A percentile compares a stretch with the other conserved stretches of the same genome.
Conservation (phyloP, 2,113 vertebrate species). For the Rhinichthys klamathensis region DNA sequence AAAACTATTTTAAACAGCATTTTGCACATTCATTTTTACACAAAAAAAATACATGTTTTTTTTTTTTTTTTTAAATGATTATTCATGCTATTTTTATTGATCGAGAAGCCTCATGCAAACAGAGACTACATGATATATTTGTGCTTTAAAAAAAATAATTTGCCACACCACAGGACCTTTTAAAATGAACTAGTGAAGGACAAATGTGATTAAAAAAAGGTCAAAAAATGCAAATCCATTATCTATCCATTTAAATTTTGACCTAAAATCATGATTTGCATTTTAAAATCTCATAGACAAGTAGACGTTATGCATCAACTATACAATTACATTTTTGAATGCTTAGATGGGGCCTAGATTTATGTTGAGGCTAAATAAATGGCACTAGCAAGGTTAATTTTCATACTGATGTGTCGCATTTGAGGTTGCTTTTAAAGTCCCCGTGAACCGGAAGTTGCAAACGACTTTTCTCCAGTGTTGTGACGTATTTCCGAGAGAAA, state of each 20-base stretch:
- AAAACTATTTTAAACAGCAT: not conserved
- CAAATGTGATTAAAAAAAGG: not conserved
- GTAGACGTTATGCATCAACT: not conserved
- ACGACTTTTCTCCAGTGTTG: no score
- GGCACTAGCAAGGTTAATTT: no score
- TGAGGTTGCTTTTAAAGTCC: no score
- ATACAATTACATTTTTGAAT: not conserved
- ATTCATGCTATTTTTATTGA: not conserved
- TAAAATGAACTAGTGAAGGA: constrained; percentile 1
- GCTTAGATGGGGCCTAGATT: not conserved
- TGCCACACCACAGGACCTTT: not conserved
- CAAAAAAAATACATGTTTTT: not conserved
- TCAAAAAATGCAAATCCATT: not conserved
- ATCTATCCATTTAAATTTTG: not conserved
- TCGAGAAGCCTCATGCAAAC: not conserved
- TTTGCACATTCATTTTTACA: not conserved
- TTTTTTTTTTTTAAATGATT: not conserved
- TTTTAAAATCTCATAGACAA: not conserved
- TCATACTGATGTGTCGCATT: not conserved
- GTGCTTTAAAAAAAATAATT: not conserved
- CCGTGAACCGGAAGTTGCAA: no score
- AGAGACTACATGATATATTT: not conserved
- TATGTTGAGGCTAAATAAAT: not conserved
- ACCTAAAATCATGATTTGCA: no score
- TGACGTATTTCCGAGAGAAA: no score